Evolutionary conservation across 1,140 invertebrate genomes (phyloP).

Genomic region (Drosophila sturtevanti): DNA sequence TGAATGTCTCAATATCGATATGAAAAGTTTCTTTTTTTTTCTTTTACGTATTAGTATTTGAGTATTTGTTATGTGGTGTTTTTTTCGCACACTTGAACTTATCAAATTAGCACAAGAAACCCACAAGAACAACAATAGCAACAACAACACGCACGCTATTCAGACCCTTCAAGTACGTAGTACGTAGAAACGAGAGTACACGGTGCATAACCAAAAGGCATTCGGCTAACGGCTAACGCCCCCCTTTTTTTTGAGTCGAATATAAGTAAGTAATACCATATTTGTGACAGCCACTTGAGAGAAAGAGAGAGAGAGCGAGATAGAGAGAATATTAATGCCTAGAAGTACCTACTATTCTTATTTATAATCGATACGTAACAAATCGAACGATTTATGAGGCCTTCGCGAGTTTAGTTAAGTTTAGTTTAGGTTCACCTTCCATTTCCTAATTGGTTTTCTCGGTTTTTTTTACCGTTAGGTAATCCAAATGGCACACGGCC

Average conservation of each 20-base stretch:
- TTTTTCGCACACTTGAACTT: slow-evolving; percentile 39
- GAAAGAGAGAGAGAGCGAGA: not conserved
- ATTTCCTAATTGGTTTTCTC: slow-evolving; percentile 22
- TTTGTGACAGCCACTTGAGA: slow-evolving; percentile 55
- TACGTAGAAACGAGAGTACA: slow-evolving; percentile 11
- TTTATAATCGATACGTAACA: slow-evolving; percentile 43
- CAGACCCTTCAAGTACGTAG: slow-evolving; percentile 22
- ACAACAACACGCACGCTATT: not conserved
- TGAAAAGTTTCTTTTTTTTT: slow-evolving; percentile 13
- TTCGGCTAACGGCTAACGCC: not conserved
- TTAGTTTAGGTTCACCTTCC: slow-evolving; percentile 20
- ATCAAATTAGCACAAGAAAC: slow-evolving; percentile 49
- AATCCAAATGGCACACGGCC: slow-evolving; percentile 1
- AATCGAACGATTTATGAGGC: slow-evolving; percentile 52
- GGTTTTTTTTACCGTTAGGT: slow-evolving; percentile 3
- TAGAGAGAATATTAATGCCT: slow-evolving; percentile 29
- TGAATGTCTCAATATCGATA: slow-evolving; percentile 50
- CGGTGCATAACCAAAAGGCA: slow-evolving; percentile 9
- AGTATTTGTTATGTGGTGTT: slow-evolving; percentile 1
- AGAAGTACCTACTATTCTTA: slow-evolving; percentile 31
- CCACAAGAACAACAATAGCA: slow-evolving; percentile 4
- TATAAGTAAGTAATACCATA: slow-evolving; percentile 2
- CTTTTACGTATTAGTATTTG: slow-evolving; percentile 10
- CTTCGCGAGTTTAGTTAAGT: not conserved
- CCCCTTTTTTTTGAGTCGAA: not conserved